Conservation (phyloP, 2,797 vertebrate species). For the Acipenser transmontanus region DNA sequence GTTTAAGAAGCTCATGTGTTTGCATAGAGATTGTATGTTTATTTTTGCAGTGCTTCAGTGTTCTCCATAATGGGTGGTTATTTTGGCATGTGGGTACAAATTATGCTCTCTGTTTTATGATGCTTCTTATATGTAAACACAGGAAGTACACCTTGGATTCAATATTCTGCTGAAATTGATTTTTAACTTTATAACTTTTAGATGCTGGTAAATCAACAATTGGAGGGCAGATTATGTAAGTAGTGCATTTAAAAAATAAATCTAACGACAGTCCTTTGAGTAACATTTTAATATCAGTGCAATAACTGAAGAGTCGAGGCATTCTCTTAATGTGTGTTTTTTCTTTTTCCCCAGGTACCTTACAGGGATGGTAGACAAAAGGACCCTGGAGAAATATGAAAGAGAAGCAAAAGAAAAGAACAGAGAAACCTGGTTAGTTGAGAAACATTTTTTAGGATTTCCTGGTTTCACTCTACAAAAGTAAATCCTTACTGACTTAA, state of each 20-base stretch:
- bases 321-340: not conserved
- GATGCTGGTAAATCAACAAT: conserved; percentile 97
- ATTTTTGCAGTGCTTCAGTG: too few relatives aligned
- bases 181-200: conserved; percentile 33
- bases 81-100: too few relatives aligned
- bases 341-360: conserved; percentile 71
- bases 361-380: conserved; percentile 97
- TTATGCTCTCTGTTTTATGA: too few relatives aligned
- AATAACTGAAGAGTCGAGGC: not conserved
- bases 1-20: too few relatives aligned
- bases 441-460: conserved; percentile 6
- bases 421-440: conserved; percentile 90
- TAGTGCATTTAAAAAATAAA: conserved; percentile 18
- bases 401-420: conserved; percentile 98
- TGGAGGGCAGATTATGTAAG: conserved; percentile 98
- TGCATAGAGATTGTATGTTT: too few relatives aligned
- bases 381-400: conserved; percentile 96
- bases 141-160: too few relatives aligned
- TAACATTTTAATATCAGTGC: not conserved
- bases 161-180: too few relatives aligned
- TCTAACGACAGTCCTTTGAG: not conserved
- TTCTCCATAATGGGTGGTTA: too few relatives aligned
- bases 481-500: not conserved
- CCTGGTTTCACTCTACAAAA: too few relatives aligned
- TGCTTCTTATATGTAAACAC: too few relatives aligned